Conservation (phyloP, 1,140 invertebrate species). For the Scaptomyza pallida region DNA sequence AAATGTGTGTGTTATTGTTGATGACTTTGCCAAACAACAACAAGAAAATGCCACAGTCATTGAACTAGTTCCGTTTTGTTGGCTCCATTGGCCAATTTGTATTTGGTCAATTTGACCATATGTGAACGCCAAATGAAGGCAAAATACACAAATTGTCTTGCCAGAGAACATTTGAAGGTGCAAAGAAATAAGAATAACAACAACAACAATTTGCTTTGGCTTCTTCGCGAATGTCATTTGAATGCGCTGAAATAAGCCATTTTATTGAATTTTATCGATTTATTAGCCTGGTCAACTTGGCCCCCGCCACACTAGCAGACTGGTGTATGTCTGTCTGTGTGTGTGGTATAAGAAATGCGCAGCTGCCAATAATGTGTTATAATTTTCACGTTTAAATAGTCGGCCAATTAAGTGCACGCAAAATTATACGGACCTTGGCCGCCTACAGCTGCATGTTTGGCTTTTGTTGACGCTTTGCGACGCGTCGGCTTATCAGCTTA, state of each 20-base stretch:
- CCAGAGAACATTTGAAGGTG: not conserved
- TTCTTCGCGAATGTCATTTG: constrained; percentile 28
- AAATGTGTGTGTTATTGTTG: not conserved
- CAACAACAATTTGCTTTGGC: constrained; percentile 32
- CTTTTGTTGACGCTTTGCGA: constrained; percentile 1
- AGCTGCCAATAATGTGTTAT: constrained; percentile 68
- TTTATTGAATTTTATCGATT: not conserved
- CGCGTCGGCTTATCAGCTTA: constrained; percentile 21
- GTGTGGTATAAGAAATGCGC: constrained; percentile 19
- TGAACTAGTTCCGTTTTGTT: constrained; percentile 68
- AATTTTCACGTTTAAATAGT: constrained; percentile 48
- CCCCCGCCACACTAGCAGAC: not conserved
- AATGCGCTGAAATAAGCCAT: not conserved
- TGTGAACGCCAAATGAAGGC: constrained; percentile 17
- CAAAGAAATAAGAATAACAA: constrained; percentile 2
- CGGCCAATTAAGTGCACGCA: constrained; percentile 73
- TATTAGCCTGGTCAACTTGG: constrained; percentile 42
- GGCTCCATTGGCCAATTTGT: constrained; percentile 15
- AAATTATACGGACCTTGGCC: constrained; percentile 65
- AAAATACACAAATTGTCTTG: constrained; percentile 8
- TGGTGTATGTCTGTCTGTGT: no score
- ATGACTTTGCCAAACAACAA: no score
- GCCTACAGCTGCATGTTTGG: constrained; percentile 14
- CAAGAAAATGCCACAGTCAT: constrained; percentile 31
- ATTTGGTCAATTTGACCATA: constrained; percentile 55